phyloP scores from a whole-genome alignment of 30 jellyfish, hydroid and myxozoan genomes.

The Aurelia sp. region DNA sequence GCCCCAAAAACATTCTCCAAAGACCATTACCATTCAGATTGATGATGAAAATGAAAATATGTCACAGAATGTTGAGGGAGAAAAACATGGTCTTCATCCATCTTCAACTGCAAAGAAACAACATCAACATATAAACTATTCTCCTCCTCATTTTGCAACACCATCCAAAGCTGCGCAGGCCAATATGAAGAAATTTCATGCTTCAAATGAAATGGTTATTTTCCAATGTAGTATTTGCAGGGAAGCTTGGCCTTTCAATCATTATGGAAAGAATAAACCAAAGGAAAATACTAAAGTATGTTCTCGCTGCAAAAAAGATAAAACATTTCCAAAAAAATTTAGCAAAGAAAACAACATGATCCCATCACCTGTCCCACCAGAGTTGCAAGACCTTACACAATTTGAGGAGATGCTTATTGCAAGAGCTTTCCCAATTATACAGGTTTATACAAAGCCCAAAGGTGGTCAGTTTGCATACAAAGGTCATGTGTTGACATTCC shows the following conservation, averaged over 20 bases:
- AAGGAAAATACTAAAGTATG: neutral
- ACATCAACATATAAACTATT: too few species aligned
- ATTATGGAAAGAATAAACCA: neutral
- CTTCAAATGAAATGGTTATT: constrained; percentile 4
- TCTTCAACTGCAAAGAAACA: too few species aligned
- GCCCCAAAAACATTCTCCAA: too few species aligned
- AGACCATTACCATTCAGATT: too few species aligned
- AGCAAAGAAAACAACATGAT: constrained; percentile 56
- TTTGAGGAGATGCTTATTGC: constrained; percentile 73
- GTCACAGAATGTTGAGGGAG: too few species aligned
- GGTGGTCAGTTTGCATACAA: constrained; percentile 70
- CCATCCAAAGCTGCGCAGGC: too few species aligned
- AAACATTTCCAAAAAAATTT: constrained; percentile 23
- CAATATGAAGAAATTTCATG: neutral
- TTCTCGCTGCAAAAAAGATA: constrained; percentile 48
- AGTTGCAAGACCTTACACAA: constrained; percentile 57
- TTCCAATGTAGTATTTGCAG: constrained; percentile 27
- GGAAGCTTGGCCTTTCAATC: neutral
- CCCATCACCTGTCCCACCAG: constrained; percentile 73
- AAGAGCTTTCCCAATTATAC: constrained; percentile 53
- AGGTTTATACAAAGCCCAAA: constrained; percentile 55
- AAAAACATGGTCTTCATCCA: too few species aligned
- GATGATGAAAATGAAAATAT: too few species aligned
- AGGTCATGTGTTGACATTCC: constrained; percentile 67
- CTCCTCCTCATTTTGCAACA: too few species aligned